Percentiles rank a stretch among this genome's conserved stretches.
Evolutionary conservation across 1,140 invertebrate genomes (phyloP).

Genomic region (Drosophila leontia): DNA sequence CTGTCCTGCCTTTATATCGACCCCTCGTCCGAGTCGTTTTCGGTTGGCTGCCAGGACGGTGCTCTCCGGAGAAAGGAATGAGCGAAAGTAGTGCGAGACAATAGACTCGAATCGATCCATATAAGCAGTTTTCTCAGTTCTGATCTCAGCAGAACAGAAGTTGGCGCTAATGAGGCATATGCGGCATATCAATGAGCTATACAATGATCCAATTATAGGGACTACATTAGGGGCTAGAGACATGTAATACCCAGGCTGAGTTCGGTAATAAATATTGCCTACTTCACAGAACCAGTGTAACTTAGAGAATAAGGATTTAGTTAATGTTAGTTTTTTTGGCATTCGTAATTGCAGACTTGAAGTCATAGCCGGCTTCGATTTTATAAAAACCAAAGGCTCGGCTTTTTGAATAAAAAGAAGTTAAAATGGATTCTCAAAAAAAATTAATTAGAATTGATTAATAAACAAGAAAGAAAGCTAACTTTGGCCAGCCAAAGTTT

Average conservation of each 20-base stretch:
- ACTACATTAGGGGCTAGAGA: neutral
- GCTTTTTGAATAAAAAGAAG: no score
- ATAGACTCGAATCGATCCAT: slow-evolving; percentile 73
- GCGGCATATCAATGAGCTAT: slow-evolving; percentile 40
- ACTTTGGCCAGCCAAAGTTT: no score
- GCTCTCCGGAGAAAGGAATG: slow-evolving; percentile 30
- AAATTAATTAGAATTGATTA: no score
- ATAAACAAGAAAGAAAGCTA: no score
- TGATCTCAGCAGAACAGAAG: slow-evolving; percentile 20
- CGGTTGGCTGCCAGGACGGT: slow-evolving; percentile 38
- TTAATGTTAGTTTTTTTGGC: no score
- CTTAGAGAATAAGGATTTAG: neutral
- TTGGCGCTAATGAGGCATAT: neutral
- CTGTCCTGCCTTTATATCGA: slow-evolving; percentile 75
- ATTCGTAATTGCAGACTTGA: no score
- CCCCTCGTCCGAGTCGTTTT: slow-evolving; percentile 43
- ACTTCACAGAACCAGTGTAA: neutral
- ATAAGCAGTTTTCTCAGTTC: slow-evolving; percentile 72
- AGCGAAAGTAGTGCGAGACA: slow-evolving; percentile 41
- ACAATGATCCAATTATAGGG: neutral
- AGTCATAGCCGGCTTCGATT: no score
- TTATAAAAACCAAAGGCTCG: no score
- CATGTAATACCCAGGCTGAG: neutral
- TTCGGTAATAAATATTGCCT: neutral
- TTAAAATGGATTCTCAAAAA: no score